Evolutionary conservation across 2,797 vertebrate species (phyloP), one percentile per base, ranked within the genome.

Genomic region (Sardinella longiceps): DNA sequence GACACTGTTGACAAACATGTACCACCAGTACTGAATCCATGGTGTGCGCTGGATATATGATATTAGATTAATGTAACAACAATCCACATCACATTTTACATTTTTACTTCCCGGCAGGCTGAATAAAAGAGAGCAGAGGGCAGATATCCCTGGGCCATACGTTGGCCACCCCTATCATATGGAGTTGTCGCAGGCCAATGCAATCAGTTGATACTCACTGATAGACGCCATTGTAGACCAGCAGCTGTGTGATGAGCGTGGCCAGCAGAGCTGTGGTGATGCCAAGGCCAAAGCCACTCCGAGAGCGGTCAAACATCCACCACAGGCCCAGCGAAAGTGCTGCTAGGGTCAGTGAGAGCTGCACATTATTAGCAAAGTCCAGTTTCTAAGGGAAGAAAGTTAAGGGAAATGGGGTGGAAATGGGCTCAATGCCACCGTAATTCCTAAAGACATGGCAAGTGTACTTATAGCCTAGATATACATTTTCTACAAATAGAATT

Each of bases 261-360:
- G 98, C 98, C 11, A 99, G 94, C 91, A 99, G 96, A 81, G 98
- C 98, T 3, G 98, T 97, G 86, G 98, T 99, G 92, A 99, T 95
- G n/a, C 98, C 98, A 81, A 99, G 95, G 14, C 98, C 98, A 0
- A 99, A 97, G 87, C 98, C 98, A 30, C 98, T 99, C 88, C 98
- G 95, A 85, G 98, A 99, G 30, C 98, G 96, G 90, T 99, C 98
- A 33, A 99, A 99, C 0, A 97, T 99, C 98, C 98, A 99, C 98
- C 98, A 99, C 20, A 99, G 95, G 25, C 98, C 98, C 95, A 99
- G 85, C 0, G 98, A 99, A 81, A 99, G 92, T 82, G 97, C 97
- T 0, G 98, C 98, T 77, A 99, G 91, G 0, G 98, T 99, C 87
- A 99, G 90, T 1, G 98, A 99, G 63, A 99, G 97, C 93, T 99